These are phyloP conservation scores for Caligus rogercresseyi DNA, from an alignment of 1,140 invertebrate species.

Conservation along the genomic window DNA sequence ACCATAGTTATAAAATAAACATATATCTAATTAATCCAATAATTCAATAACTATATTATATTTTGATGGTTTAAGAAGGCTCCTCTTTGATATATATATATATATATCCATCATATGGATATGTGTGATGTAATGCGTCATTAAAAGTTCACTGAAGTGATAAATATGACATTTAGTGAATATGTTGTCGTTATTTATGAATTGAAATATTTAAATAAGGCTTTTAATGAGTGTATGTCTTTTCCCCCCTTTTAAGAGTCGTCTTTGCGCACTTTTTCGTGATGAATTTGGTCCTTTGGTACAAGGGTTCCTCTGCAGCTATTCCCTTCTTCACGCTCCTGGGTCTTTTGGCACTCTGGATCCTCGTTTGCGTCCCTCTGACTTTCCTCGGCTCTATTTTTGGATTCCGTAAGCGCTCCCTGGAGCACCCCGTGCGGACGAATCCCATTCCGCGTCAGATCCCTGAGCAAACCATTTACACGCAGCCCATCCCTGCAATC, in stretches of 20 bases:
- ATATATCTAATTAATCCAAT: too few relatives aligned
- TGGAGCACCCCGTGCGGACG: slow-evolving; percentile 91
- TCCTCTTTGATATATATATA: too few relatives aligned
- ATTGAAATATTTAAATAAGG: not conserved
- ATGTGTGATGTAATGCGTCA: too few relatives aligned
- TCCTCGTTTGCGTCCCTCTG: slow-evolving; percentile 89
- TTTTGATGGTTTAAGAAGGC: too few relatives aligned
- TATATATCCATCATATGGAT: too few relatives aligned
- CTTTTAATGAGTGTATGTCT: not conserved
- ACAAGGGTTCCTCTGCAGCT: slow-evolving; percentile 79
- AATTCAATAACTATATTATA: too few relatives aligned
- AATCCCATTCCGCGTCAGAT: slow-evolving; percentile 97
- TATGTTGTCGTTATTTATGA: not conserved
- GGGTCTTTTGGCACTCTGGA: slow-evolving; percentile 88
- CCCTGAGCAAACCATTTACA: slow-evolving; percentile 92
- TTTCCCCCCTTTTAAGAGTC: slow-evolving; percentile 50
- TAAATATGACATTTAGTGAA: too few relatives aligned
- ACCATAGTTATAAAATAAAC: too few relatives aligned
- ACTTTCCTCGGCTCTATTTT: slow-evolving; percentile 96
- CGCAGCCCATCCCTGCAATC: slow-evolving; percentile 45
- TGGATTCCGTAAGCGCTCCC: slow-evolving; percentile 59
- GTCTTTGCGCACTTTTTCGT: slow-evolving; percentile 89
- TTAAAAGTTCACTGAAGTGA: too few relatives aligned
- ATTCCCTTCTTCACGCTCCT: slow-evolving; percentile 94
- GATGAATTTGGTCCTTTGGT: slow-evolving; percentile 90